A percentile compares a stretch with the other conserved stretches of the same genome.
Conservation (phyloP, 2,797 vertebrate genomes). For the Esox masquinongy region DNA sequence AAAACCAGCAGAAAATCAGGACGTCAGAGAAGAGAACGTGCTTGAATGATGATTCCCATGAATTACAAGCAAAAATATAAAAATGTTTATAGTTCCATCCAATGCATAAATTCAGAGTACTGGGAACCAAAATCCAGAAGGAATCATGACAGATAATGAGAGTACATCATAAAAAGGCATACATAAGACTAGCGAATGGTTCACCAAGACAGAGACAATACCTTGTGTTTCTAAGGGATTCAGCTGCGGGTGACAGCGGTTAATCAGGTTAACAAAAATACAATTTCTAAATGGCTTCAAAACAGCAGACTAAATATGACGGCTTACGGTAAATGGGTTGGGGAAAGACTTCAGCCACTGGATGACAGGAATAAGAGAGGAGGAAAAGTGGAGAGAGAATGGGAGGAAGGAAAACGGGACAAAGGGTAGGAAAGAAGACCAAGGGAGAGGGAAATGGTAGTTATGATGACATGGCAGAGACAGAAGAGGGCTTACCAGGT, state of each 20-base stretch:
- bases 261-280: neutral
- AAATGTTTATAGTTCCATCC: neutral
- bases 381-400: neutral
- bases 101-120: neutral
- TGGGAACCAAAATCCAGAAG: neutral
- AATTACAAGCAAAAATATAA: neutral
- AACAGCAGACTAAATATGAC: neutral
- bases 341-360: neutral
- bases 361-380: neutral
- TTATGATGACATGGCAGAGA: neutral
- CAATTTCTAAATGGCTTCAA: neutral
- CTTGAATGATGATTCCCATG: neutral
- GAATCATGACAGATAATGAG: neutral
- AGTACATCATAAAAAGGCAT: neutral
- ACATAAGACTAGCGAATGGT: neutral
- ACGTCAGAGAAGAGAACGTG: neutral
- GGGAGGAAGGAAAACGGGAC: neutral
- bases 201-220: neutral
- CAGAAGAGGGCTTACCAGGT: slow-evolving; percentile 81
- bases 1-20: neutral
- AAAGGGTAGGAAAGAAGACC: neutral
- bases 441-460: neutral
- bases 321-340: neutral
- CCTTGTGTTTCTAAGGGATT: neutral
- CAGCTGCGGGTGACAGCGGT: neutral